Evolutionary conservation across 1,140 invertebrate species (phyloP).

Genomic region (Platyscapa corneri): DNA sequence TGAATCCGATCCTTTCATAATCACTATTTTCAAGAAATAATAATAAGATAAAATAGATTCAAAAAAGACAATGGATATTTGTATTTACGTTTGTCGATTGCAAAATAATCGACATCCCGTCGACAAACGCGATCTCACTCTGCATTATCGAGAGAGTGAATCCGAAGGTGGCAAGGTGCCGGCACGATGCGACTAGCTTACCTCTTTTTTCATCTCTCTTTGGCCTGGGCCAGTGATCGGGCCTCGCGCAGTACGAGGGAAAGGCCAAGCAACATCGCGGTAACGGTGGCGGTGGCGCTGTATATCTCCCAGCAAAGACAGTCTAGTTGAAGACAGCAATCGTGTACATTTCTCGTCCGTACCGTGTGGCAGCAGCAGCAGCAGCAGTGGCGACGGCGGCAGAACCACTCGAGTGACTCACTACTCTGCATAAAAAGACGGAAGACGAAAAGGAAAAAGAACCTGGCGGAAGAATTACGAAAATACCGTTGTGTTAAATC

Average conservation of each 20-base stretch:
- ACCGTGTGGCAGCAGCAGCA: neutral
- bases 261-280: neutral
- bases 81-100: neutral
- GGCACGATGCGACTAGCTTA: neutral
- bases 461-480: neutral
- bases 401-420: neutral
- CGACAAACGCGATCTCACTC: neutral
- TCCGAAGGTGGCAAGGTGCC: conserved; percentile 7
- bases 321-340: conserved; percentile 29
- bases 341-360: conserved; percentile 7
- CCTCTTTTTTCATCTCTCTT: neutral
- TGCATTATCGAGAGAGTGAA: conserved; percentile 9
- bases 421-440: neutral
- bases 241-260: conserved; percentile 16
- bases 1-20: neutral
- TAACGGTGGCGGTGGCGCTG: conserved; percentile 14
- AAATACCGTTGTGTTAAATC: conserved; percentile 30
- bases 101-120: neutral
- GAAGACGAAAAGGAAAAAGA: neutral
- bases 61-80: neutral
- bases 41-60: neutral
- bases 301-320: conserved; percentile 6
- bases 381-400: too few relatives aligned
- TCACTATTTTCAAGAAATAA: neutral
- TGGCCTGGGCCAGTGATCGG: conserved; percentile 10